These are phyloP conservation scores for Onthophagus taurus DNA, from an alignment of 1,140 invertebrate species.

Conservation along the genomic window DNA sequence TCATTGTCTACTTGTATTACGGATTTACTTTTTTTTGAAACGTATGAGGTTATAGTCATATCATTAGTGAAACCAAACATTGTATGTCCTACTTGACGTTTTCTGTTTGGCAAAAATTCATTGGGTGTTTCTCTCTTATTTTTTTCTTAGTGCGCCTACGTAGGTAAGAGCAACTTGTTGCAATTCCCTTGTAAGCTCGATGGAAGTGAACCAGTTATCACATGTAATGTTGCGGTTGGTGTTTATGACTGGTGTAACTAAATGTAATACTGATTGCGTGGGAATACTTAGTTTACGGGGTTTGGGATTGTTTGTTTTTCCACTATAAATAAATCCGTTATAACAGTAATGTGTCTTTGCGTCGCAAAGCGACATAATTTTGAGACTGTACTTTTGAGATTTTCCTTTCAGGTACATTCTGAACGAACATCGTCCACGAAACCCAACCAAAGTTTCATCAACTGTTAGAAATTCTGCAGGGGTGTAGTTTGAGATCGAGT, in stretches of 20 bases:
- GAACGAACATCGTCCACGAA: neutral
- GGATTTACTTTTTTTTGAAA: neutral
- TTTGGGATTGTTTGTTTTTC: no score
- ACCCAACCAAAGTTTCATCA: neutral
- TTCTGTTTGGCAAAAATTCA: conserved; percentile 3
- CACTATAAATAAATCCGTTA: no score
- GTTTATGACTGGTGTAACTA: neutral
- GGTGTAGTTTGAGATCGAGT: neutral
- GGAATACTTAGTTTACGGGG: no score
- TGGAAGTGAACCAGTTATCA: conserved; percentile 3
- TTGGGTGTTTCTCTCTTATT: conserved; percentile 1
- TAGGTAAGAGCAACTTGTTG: neutral
- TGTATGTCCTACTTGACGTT: neutral
- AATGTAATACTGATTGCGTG: neutral
- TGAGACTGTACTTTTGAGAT: neutral
- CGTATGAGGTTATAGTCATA: no score
- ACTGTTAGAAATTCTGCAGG: neutral
- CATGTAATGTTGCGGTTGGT: neutral
- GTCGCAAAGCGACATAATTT: no score
- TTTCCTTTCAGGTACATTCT: neutral
- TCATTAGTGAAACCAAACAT: conserved; percentile 5
- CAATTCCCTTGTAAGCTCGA: neutral
- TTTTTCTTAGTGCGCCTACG: conserved; percentile 5
- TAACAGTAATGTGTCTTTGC: no score
- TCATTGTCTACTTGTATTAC: neutral